Base-by-base conservation (phyloP, 2,113 vertebrate species). In the Microtus ochrogaster region DNA sequence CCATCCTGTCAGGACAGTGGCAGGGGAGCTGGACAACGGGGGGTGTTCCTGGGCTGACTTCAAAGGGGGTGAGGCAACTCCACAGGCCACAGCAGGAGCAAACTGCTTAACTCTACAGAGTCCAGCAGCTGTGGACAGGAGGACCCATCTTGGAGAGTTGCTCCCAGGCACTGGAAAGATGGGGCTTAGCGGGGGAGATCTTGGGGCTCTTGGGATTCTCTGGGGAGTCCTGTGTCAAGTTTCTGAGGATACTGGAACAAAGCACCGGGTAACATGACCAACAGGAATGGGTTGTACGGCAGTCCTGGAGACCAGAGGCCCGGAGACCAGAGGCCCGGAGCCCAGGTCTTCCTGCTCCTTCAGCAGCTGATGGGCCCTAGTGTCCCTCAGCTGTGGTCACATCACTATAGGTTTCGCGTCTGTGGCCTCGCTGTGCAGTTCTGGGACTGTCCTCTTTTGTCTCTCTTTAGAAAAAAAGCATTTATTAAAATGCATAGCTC, bases 171-270 rank as follows among this genome's bases (percentile, higher is more conserved):
- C 28, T 55, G 73, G 7, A 30, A 28, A 52, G 82, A 52, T 0
- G 0, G 1, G 22, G 12, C 28, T 8, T 3, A 0, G 8, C 12
- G 2, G 0, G 17, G 4, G 5, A 58, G 58, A 21, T 21, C 58
- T 21, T 58, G 19, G 58, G 58, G 19, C 58, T 58, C 58, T 58
- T 58, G 58, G 39, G 17, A 13, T 63, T 6, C 1, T 19, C 7
- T 0, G 9, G 19, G 22, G 0, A 52, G 7, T 41, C n/a, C 33
- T 0, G 22, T 16, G 3, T 3, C 28, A 39, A 26, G 63, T 28
- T 52, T 36, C 87, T 4, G 33, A 9, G 39, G 11, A 13, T 11
- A 30, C 6, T 1, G 0, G 28, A 30, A 49, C 13, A 41, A 33
- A 21, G 16, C 3, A 1, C 36, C 16, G 3, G 13, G 10, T 1